Conservation (phyloP, 2,113 vertebrate species). For the Coryphaenoides rupestris region DNA sequence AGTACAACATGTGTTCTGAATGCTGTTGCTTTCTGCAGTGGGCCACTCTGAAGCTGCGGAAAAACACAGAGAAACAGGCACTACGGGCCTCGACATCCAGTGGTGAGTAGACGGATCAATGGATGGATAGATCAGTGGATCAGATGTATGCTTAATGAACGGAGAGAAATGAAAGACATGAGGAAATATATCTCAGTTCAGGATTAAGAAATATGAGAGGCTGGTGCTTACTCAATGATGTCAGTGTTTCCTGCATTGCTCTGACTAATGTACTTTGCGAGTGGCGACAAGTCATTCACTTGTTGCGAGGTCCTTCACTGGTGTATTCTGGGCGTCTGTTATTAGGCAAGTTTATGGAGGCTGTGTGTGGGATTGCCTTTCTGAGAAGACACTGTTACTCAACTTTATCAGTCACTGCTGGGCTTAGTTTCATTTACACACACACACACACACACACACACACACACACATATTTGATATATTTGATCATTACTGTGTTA, state of each 20-base stretch:
- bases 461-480: no score
- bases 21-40: conserved; percentile 76
- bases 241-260: conserved; percentile 33
- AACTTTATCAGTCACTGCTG: conserved; percentile 17
- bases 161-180: background rate
- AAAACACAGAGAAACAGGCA: conserved; percentile 57
- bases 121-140: background rate
- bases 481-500: no score
- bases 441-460: no score
- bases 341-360: conserved; percentile 4
- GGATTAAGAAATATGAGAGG: conserved; percentile 32
- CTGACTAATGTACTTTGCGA: conserved; percentile 6
- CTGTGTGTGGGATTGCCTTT: conserved; percentile 20
- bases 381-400: conserved; percentile 17
- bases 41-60: conserved; percentile 86
- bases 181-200: background rate
- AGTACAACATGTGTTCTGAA: no score
- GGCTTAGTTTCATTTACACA: no score
- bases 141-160: background rate
- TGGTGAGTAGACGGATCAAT: conserved; percentile 69
- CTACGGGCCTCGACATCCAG: conserved; percentile 70
- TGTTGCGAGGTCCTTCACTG: background rate
- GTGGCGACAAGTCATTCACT: conserved; percentile 12
- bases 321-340: background rate
- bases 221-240: conserved; percentile 5